Evolutionary conservation across 2,888 invertebrate species (phyloP).

Genomic region (Brachyptera risi): DNA sequence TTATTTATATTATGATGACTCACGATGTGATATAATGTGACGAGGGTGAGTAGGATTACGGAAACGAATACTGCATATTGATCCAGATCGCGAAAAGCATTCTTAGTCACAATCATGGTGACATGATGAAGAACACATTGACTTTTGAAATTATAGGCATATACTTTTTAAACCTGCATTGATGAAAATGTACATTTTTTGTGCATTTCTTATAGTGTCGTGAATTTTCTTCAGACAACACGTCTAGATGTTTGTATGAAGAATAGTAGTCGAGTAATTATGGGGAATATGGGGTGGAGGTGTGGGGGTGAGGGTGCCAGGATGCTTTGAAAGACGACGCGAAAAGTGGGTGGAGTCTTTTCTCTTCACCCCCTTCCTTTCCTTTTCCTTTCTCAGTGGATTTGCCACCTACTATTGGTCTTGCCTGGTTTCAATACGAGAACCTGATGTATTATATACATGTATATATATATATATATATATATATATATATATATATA

Average conservation of each 20-base stretch:
- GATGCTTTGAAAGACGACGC: conserved; percentile 17
- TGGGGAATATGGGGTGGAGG: conserved; percentile 4
- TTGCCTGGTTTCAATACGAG: not conserved
- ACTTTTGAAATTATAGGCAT: too few relatives aligned
- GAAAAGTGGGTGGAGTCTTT: conserved; percentile 22
- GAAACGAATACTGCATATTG: too few relatives aligned
- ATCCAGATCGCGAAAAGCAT: too few relatives aligned
- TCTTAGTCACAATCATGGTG: too few relatives aligned
- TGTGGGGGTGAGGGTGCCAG: conserved; percentile 7
- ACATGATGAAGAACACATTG: too few relatives aligned
- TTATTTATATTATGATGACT: too few relatives aligned
- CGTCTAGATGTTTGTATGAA: not conserved
- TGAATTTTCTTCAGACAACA: too few relatives aligned
- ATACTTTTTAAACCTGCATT: too few relatives aligned
- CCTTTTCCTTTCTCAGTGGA: conserved; percentile 12
- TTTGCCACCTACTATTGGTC: conserved; percentile 11
- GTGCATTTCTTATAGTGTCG: too few relatives aligned
- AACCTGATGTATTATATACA: not conserved
- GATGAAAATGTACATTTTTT: too few relatives aligned
- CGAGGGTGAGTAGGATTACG: too few relatives aligned
- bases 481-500: not conserved
- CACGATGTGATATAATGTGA: too few relatives aligned
- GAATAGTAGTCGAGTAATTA: conserved; percentile 12
- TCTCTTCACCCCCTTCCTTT: conserved; percentile 6
- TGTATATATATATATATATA: not conserved